These are phyloP conservation scores for Tenthredo mesomela DNA, from an alignment of 2,888 invertebrate species.

Conservation along the genomic window DNA sequence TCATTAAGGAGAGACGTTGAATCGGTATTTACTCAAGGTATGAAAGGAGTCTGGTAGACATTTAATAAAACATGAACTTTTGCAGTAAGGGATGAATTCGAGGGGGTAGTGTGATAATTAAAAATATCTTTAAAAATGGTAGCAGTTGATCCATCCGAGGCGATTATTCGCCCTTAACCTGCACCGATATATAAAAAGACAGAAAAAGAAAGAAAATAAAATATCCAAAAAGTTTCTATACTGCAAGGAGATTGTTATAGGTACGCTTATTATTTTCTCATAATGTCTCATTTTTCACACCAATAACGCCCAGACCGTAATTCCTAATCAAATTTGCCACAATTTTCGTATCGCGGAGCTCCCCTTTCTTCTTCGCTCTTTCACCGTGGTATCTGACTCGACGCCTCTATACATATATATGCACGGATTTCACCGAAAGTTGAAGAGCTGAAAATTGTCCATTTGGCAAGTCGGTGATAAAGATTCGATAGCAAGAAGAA, in stretches of 20 bases:
- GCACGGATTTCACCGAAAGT: neutral
- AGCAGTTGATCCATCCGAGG: neutral
- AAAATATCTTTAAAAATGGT: neutral
- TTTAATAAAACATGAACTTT: constrained; percentile 10
- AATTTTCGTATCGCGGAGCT: constrained; percentile 2
- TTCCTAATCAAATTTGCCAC: constrained; percentile 21
- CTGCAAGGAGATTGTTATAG: neutral
- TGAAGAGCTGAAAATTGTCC: neutral
- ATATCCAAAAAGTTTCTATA: neutral
- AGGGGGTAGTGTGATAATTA: neutral
- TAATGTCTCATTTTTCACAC: constrained; percentile 22
- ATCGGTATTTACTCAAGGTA: constrained; percentile 17
- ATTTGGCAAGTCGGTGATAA: neutral
- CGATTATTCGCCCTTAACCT: neutral
- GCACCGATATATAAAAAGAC: neutral
- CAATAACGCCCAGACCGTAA: neutral
- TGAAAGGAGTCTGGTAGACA: constrained; percentile 9
- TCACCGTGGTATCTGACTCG: neutral
- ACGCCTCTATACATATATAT: neutral
- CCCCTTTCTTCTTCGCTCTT: constrained; percentile 1
- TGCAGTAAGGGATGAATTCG: neutral
- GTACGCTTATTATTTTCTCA: constrained; percentile 17
- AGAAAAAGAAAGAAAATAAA: neutral
- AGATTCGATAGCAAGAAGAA: neutral
- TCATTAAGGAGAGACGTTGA: constrained; percentile 16